Conservation (phyloP, 2,797 vertebrate species). For the Rhadinocentrus ornatus region DNA sequence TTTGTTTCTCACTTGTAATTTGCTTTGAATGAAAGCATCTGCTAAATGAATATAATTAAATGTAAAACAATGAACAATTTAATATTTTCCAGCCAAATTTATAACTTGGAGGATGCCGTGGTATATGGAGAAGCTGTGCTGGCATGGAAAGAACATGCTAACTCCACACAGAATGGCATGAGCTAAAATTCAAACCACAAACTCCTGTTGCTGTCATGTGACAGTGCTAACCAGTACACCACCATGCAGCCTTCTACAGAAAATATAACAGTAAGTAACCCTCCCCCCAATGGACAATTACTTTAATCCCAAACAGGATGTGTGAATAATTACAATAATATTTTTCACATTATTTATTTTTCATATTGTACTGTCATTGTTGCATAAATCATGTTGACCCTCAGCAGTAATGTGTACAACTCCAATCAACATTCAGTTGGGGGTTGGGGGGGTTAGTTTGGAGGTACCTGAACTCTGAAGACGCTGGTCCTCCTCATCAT, state of each 20-base stretch:
- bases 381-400: neutral
- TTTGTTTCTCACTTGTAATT: neutral
- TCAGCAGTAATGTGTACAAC: neutral
- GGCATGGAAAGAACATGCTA: too few species aligned
- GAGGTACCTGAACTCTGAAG: conserved; percentile 5
- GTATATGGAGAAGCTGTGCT: too few species aligned
- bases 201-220: too few species aligned
- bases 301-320: neutral
- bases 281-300: neutral
- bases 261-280: neutral
- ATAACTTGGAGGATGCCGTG: neutral
- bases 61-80: neutral
- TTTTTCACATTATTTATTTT: neutral
- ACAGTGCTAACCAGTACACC: too few species aligned
- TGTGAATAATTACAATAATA: neutral
- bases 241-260: neutral
- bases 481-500: neutral
- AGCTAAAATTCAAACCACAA: too few species aligned
- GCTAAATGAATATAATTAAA: neutral
- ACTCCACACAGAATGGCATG: too few species aligned
- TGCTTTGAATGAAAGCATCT: neutral
- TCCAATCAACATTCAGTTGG: neutral
- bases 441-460: neutral
- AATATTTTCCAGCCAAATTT: neutral
- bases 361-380: neutral